Conservation (phyloP, 2,113 vertebrate genomes). For the Pseudorectes ferrugineus region DNA sequence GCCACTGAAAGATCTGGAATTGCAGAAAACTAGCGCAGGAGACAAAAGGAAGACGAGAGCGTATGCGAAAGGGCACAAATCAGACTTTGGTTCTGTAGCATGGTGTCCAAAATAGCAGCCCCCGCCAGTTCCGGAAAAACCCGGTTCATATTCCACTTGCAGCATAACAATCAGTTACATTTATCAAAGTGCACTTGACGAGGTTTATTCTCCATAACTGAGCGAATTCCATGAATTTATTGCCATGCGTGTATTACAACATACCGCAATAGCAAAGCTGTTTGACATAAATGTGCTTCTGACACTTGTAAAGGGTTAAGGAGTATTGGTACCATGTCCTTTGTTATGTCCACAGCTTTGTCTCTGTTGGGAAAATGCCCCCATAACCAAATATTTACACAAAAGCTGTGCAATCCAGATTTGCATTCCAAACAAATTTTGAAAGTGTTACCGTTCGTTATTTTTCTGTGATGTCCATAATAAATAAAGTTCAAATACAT, state of each 20-base stretch:
- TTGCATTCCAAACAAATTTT: neutral
- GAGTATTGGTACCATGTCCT: neutral
- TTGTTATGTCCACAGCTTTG: neutral
- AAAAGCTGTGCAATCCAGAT: neutral
- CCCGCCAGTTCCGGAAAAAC: accelerated
- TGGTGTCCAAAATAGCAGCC: neutral
- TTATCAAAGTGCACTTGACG: accelerated
- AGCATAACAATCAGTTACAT: accelerated
- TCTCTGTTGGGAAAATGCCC: neutral
- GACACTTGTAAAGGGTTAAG: neutral
- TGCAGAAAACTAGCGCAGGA: accelerated
- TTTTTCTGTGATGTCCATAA: neutral
- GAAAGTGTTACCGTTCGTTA: accelerated
- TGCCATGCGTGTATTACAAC: accelerated
- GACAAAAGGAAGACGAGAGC: neutral
- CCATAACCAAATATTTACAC: neutral
- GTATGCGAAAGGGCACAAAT: accelerated
- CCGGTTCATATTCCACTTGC: accelerated
- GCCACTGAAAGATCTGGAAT: neutral
- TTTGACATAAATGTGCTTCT: neutral
- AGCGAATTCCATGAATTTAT: accelerated
- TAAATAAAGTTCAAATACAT: neutral
- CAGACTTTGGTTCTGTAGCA: accelerated
- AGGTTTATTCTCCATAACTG: neutral
- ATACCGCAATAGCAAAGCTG: neutral